These are phyloP conservation scores for Drosophila fulvimacula DNA, from an alignment of 2,888 invertebrate genomes.

Conservation along the genomic window DNA sequence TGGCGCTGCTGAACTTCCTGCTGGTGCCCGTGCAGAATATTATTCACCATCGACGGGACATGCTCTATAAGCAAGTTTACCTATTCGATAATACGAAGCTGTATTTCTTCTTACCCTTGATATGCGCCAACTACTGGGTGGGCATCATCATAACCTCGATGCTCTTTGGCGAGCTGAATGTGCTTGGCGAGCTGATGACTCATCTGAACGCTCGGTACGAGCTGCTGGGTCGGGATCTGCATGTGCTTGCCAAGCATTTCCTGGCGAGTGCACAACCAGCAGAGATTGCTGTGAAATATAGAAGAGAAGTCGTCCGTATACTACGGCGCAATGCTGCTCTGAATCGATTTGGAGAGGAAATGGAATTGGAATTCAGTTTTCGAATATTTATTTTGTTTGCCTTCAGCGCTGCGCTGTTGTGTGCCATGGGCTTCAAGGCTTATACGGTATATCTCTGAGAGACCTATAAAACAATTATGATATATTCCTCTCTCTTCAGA, in stretches of 20 bases:
- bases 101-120: slow-evolving; percentile 56
- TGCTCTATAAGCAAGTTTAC: slow-evolving; percentile 73
- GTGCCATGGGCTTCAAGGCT: slow-evolving; percentile 73
- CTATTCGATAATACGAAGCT: slow-evolving; percentile 67
- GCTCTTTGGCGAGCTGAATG: slow-evolving; percentile 75
- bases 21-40: slow-evolving; percentile 62
- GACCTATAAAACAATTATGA: no score
- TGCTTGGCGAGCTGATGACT: slow-evolving; percentile 77
- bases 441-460: slow-evolving; percentile 66
- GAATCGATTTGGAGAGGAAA: slow-evolving; percentile 66
- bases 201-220: slow-evolving; percentile 78
- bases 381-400: slow-evolving; percentile 77
- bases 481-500: slow-evolving; percentile 39
- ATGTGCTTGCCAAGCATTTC: slow-evolving; percentile 16
- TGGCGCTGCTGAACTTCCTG: slow-evolving; percentile 61
- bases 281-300: slow-evolving; percentile 58
- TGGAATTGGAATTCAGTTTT: slow-evolving; percentile 74
- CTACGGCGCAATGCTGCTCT: slow-evolving; percentile 67
- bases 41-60: slow-evolving; percentile 54
- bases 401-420: slow-evolving; percentile 75
- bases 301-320: slow-evolving; percentile 48
- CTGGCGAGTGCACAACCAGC: slow-evolving; percentile 6
- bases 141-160: slow-evolving; percentile 66
- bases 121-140: slow-evolving; percentile 63
- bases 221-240: slow-evolving; percentile 65